Evolutionary conservation across 2,113 vertebrate species (phyloP).

Genomic region (Sorex fumeus): DNA sequence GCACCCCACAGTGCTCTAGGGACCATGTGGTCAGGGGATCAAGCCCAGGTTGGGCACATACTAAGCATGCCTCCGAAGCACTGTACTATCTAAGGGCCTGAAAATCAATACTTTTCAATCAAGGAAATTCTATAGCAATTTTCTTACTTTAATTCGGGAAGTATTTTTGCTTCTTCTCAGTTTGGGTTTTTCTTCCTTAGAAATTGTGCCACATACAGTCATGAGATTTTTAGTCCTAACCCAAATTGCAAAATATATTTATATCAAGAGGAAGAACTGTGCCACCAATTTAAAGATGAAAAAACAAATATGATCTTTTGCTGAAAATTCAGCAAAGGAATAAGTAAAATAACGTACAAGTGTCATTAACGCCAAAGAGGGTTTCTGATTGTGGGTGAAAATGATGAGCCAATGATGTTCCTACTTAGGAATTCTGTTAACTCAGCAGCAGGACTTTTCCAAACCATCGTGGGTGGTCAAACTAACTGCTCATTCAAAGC

Average conservation of each 20-base stretch:
- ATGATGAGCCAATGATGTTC: conserved; percentile 49
- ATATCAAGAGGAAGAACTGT: not conserved
- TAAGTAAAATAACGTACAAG: conserved; percentile 18
- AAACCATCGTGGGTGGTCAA: conserved; percentile 56
- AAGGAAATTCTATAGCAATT: not conserved
- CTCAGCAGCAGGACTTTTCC: conserved; percentile 59
- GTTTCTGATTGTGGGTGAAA: conserved; percentile 63
- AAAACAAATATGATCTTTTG: conserved; percentile 58
- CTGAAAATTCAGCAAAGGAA: conserved; percentile 25
- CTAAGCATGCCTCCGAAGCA: no score
- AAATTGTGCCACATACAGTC: not conserved
- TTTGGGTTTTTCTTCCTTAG: not conserved
- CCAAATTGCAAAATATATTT: conserved; percentile 9
- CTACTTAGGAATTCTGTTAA: conserved; percentile 61
- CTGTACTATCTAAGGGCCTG: not conserved
- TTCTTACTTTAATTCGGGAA: not conserved
- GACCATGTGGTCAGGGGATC: no score
- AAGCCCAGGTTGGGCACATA: no score
- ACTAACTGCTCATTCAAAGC: conserved; percentile 45
- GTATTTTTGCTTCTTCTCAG: not conserved
- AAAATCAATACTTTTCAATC: not conserved
- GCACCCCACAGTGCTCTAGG: no score
- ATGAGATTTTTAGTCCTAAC: not conserved
- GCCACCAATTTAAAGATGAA: not conserved
- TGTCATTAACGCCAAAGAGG: conserved; percentile 46